Evolutionary conservation across 2,113 vertebrate genomes (phyloP), one percentile per base, ranked within the genome.

Genomic region (Galeopterus variegatus): DNA sequence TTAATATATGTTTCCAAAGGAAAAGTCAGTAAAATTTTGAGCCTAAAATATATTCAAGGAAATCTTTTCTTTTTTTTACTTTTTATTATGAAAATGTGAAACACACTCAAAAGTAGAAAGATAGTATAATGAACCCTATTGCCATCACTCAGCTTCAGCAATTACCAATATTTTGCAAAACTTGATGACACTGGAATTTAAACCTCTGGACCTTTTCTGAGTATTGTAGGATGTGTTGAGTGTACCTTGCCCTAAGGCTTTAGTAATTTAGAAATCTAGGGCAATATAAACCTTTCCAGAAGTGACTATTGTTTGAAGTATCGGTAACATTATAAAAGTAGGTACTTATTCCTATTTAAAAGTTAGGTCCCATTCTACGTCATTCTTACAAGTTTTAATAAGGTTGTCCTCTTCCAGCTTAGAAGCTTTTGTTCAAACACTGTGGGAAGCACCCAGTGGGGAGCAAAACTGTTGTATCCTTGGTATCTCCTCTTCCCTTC

Each of bases 1-100:
- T 50, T 97, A 65, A 36, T 96, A 97, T 96, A 36, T 93, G 64
- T 79, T 86, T 83, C 56, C n/a, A 79, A 88, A 95, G 67, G 62
- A 96, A 97, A 97, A 90, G 2, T 81, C 70, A 93, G 18, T 3
- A 76, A 84, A 50, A 92, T 84, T 85, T 65, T 95, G 0, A 96
- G 28, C 24, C 36, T 84, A 75, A 77, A 85, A 65, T 60, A 41
- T 70, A 26, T 33, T 83, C 4, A 67, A 86, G 67, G 58, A 82
- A 48, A 60, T 28, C 5, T 58, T 48, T 41, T 41, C 41, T 62
- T 84, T 54, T 67, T 69, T 24, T 26, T 21, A 33, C 1, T 84
- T 90, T 97, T 93, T 82, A 52, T 90, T 88, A 58, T 77, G 31
- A 88, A 85, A 95, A 88, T 58, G 6, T 88, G 50, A 83, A 69